Percentiles rank a stretch among this genome's conserved stretches.
phyloP scores from a whole-genome alignment of 1,140 invertebrate genomes.

The Mizuhopecten yessoensis region DNA sequence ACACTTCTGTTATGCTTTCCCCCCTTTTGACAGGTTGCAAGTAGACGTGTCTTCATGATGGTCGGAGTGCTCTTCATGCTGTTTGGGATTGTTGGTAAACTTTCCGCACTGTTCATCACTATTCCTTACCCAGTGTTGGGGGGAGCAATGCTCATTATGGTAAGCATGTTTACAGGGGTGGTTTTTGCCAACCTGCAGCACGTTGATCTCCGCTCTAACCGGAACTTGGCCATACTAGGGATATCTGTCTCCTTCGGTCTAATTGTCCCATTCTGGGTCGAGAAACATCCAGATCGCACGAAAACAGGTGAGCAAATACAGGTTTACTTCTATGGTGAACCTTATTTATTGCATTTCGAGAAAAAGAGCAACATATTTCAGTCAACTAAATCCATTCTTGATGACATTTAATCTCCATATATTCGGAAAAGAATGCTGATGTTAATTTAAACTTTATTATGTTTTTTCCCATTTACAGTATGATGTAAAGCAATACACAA shows the following conservation, averaged over 20 bases:
- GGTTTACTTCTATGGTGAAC: too few relatives aligned
- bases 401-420: too few relatives aligned
- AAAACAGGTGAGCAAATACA: not conserved
- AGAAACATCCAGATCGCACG: not conserved
- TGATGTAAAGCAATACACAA: too few relatives aligned
- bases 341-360: too few relatives aligned
- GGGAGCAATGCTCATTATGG: not conserved
- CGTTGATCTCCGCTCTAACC: not conserved
- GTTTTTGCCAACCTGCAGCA: not conserved
- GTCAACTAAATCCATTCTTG: too few relatives aligned
- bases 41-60: not conserved
- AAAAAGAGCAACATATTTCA: too few relatives aligned
- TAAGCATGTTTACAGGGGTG: not conserved
- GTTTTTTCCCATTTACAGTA: too few relatives aligned
- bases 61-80: not conserved
- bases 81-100: not conserved
- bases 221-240: constrained; percentile 6
- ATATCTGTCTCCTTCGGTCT: not conserved
- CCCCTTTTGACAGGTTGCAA: not conserved
- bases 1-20: too few relatives aligned
- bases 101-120: not conserved
- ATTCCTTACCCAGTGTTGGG: not conserved
- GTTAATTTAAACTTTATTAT: too few relatives aligned
- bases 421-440: too few relatives aligned
- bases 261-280: not conserved